Evolutionary conservation across 2,797 vertebrate genomes (phyloP).

Genomic region (Delichon dasypus): DNA sequence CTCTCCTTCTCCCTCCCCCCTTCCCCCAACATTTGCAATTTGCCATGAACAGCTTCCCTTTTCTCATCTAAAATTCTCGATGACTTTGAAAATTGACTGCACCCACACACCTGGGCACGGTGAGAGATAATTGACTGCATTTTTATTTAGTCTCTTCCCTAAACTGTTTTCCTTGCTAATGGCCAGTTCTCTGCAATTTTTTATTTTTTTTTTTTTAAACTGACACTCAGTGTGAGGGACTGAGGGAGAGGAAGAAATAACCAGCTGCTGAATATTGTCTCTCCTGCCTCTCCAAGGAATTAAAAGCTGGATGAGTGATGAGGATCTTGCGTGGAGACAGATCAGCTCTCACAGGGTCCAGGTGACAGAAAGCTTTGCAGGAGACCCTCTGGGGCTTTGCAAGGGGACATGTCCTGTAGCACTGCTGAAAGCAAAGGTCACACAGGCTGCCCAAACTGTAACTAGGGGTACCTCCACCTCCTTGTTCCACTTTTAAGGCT

Average conservation of each 20-base stretch:
- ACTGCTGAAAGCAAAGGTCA: background rate
- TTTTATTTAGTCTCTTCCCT: constrained; percentile 60
- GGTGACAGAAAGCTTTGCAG: background rate
- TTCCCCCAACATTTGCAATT: constrained; percentile 56
- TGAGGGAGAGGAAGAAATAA: constrained; percentile 49
- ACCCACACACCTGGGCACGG: constrained; percentile 57
- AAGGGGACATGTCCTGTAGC: background rate
- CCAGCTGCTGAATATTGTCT: constrained; percentile 59
- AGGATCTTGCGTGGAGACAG: background rate
- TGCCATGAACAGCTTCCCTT: constrained; percentile 65
- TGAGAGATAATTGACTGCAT: constrained; percentile 52
- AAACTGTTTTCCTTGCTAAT: constrained; percentile 70
- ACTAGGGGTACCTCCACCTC: background rate
- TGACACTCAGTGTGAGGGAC: constrained; percentile 38
- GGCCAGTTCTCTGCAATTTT: constrained; percentile 48
- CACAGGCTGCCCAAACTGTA: background rate
- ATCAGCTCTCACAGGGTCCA: background rate
- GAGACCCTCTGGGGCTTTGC: background rate
- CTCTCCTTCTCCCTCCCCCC: constrained; percentile 56
- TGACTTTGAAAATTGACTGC: constrained; percentile 68
- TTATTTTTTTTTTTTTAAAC: constrained; percentile 27
- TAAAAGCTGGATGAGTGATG: constrained; percentile 29
- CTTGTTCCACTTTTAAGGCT: background rate
- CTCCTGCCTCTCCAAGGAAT: constrained; percentile 31
- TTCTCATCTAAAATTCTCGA: constrained; percentile 57